These are phyloP conservation scores for Epinephelus malabaricus DNA, from an alignment of 2,797 vertebrate species.

Conservation along the genomic window DNA sequence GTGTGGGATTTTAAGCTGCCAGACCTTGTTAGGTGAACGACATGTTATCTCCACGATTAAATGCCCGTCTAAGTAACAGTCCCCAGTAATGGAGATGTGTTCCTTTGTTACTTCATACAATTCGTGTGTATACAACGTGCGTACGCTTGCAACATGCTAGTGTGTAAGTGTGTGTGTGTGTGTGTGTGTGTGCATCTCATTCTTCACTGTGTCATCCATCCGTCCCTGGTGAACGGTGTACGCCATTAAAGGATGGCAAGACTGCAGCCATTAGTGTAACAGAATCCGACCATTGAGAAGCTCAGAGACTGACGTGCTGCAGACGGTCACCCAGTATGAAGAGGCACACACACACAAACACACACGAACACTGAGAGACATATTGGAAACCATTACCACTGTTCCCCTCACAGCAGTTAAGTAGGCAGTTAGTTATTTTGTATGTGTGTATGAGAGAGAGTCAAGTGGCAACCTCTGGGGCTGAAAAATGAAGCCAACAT, in stretches of 20 bases:
- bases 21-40: slow-evolving; percentile 45
- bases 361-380: slow-evolving; percentile 1
- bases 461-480: too few species aligned
- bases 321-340: too few species aligned
- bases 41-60: slow-evolving; percentile 53
- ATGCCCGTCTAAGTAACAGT: slow-evolving; percentile 38
- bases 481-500: too few species aligned
- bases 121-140: slow-evolving; percentile 4
- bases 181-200: neutral
- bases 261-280: slow-evolving; percentile 79
- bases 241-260: slow-evolving; percentile 62
- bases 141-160: neutral
- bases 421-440: slow-evolving; percentile 34
- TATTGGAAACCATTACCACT: slow-evolving; percentile 42
- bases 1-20: slow-evolving; percentile 42
- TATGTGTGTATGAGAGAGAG: neutral
- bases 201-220: slow-evolving; percentile 67
- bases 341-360: slow-evolving; percentile 33
- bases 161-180: slow-evolving; percentile 5
- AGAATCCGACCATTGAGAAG: slow-evolving; percentile 67
- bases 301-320: slow-evolving; percentile 8
- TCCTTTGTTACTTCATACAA: slow-evolving; percentile 47
- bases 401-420: slow-evolving; percentile 28
- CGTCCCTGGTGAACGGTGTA: slow-evolving; percentile 59
- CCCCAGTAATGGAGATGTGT: slow-evolving; percentile 43